These are phyloP conservation scores for western clawed frog (Xenopus tropicalis) DNA, from an alignment of 2,113 vertebrate genomes.

Conservation along the genomic window UCB_Xtro_10.0 CM004443.2:27376001-27376500, in stretches of 20 bases:
- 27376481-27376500: constrained; percentile 68
- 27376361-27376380: no score
- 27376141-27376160: neutral
- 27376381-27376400: no score
- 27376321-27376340: no score
- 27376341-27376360: no score
- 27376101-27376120: constrained; percentile 90
- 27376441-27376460: neutral
- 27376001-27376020: no score
- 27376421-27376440: no score
- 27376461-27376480: constrained; percentile 39
- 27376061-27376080: constrained; percentile 93
- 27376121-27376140: constrained; percentile 77
- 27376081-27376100: constrained; percentile 91
- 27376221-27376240: constrained; percentile 65
- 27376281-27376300: neutral
- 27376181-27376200: constrained; percentile 53
- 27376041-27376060: constrained; percentile 83
- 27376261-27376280: constrained; percentile 8
- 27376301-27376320: neutral
- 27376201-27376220: constrained; percentile 59
- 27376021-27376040: no score
- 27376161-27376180: neutral
- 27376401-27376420: no score
- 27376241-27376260: constrained; percentile 35